Evolutionary conservation across 2,888 invertebrate genomes (phyloP).

Genomic region (Cartodere bifasciata): DNA sequence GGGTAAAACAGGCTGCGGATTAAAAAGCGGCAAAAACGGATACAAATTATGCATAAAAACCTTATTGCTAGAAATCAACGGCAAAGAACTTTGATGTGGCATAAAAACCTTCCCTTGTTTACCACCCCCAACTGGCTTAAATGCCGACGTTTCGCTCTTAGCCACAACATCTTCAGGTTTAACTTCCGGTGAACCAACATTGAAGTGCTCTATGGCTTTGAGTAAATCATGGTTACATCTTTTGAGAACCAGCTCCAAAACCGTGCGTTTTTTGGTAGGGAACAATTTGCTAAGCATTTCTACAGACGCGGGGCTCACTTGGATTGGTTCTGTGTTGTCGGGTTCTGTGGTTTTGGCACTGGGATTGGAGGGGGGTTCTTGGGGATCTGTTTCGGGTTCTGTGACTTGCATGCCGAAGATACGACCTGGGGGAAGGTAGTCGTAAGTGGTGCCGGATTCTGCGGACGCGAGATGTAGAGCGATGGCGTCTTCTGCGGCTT

Average conservation of each 20-base stretch:
- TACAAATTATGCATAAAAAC: conserved; percentile 35
- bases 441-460: conserved; percentile 59
- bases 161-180: conserved; percentile 13
- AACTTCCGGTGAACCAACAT: conserved; percentile 24
- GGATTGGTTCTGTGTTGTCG: conserved; percentile 21
- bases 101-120: conserved; percentile 18
- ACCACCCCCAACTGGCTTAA: conserved; percentile 28
- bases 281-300: conserved; percentile 83
- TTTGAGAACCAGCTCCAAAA: conserved; percentile 81
- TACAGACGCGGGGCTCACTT: conserved; percentile 58
- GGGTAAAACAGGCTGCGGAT: conserved; percentile 32
- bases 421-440: conserved; percentile 74
- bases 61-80: conserved; percentile 30
- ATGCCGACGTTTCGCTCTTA: conserved; percentile 26
- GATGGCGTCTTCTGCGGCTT: conserved; percentile 94
- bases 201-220: conserved; percentile 81
- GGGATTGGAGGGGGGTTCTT: conserved; percentile 10
- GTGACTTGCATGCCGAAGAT: conserved; percentile 83
- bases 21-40: conserved; percentile 34
- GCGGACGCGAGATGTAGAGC: conserved; percentile 83
- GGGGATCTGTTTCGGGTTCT: conserved; percentile 44
- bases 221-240: conserved; percentile 85
- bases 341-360: conserved; percentile 14
- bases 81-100: conserved; percentile 24
- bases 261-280: conserved; percentile 77